These are phyloP conservation scores for Syritta pipiens DNA, from an alignment of 2,888 invertebrate species.

Conservation along the genomic window DNA sequence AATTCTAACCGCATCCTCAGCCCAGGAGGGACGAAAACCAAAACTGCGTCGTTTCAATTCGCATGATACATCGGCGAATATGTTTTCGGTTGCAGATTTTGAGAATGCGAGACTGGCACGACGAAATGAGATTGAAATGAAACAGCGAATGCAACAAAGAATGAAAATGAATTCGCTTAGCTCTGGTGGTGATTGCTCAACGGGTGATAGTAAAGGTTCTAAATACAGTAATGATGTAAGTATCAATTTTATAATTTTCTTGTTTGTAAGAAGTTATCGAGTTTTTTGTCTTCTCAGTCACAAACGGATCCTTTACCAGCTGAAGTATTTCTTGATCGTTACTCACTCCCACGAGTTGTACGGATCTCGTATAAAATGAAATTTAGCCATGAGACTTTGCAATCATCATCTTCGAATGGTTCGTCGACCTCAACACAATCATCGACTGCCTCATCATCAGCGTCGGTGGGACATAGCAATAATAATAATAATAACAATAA, in stretches of 20 bases:
- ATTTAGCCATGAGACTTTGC: conserved; percentile 77
- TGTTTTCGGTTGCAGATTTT: conserved; percentile 79
- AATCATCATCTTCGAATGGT: conserved; percentile 78
- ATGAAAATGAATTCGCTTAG: conserved; percentile 77
- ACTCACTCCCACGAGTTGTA: conserved; percentile 77
- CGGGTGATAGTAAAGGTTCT: conserved; percentile 79
- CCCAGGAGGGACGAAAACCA: conserved; percentile 77
- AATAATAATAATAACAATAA: conserved; percentile 51
- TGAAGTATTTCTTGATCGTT: conserved; percentile 78
- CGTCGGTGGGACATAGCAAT: conserved; percentile 63
- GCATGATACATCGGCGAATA: conserved; percentile 79
- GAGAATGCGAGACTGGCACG: conserved; percentile 79
- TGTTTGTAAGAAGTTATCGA: not conserved
- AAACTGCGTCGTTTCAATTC: conserved; percentile 79
- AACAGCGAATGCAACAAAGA: conserved; percentile 76
- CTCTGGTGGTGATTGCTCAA: conserved; percentile 78
- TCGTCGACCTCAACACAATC: conserved; percentile 77
- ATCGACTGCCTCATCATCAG: conserved; percentile 68
- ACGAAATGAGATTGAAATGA: conserved; percentile 79
- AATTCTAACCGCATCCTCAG: conserved; percentile 71
- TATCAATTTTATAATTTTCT: conserved; percentile 1
- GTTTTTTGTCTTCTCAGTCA: conserved; percentile 70
- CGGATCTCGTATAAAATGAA: conserved; percentile 76
- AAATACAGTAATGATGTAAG: conserved; percentile 78
- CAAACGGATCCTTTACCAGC: conserved; percentile 77